phyloP scores from a whole-genome alignment of 1,140 invertebrate genomes.

The Gryllus bimaculatus region DNA sequence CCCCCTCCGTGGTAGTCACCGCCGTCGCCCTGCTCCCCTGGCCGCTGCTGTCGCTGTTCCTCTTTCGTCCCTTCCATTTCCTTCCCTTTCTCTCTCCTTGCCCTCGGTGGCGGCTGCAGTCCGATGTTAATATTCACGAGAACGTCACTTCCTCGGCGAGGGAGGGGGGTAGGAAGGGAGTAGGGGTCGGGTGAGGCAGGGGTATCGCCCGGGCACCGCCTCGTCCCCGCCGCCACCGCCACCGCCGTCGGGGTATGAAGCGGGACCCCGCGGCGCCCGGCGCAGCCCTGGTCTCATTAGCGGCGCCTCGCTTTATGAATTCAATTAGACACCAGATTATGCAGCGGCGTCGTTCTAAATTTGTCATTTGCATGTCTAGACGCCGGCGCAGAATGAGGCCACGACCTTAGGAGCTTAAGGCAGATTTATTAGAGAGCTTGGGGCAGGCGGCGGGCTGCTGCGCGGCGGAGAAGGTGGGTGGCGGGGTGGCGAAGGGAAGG shows the following conservation, averaged over 20 bases:
- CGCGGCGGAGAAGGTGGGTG: too few relatives aligned
- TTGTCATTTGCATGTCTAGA: conserved; percentile 4
- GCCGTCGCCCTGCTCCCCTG: background rate
- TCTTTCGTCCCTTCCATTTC: too few relatives aligned
- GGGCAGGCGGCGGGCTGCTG: too few relatives aligned
- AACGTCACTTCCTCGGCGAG: background rate
- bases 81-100: background rate
- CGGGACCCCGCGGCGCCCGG: too few relatives aligned
- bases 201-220: too few relatives aligned
- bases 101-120: background rate
- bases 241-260: background rate
- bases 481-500: background rate
- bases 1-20: too few relatives aligned
- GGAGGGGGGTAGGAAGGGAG: too few relatives aligned
- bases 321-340: conserved; percentile 5
- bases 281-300: background rate
- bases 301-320: conserved; percentile 2
- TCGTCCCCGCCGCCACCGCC: too few relatives aligned
- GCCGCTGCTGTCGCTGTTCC: background rate
- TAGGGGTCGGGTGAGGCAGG: too few relatives aligned
- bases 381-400: background rate
- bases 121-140: background rate
- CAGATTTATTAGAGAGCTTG: background rate
- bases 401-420: background rate
- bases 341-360: conserved; percentile 2